phyloP scores from a whole-genome alignment of 2,797 vertebrate species.

The Pipistrellus pipistrellus region DNA sequence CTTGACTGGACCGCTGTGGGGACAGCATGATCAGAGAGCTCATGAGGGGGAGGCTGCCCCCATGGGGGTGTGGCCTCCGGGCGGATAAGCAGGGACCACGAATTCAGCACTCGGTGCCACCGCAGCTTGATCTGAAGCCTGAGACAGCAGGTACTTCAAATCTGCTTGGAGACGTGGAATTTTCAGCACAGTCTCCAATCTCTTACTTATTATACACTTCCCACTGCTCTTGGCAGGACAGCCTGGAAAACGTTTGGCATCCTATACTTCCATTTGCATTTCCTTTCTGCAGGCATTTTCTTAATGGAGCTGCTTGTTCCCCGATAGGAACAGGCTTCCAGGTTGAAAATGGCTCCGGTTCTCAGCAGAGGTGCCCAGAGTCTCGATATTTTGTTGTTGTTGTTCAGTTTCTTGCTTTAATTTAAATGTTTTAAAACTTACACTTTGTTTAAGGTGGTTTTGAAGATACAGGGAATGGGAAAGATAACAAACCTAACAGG shows the following conservation, averaged over 20 bases:
- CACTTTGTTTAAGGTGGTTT: conserved; percentile 29
- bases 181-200: not conserved
- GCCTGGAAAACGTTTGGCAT: conserved; percentile 18
- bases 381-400: not conserved
- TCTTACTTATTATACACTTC: conserved; percentile 53
- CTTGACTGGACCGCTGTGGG: not conserved
- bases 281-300: conserved; percentile 57
- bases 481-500: conserved; percentile 40
- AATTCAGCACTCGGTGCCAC: not conserved
- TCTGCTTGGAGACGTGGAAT: not conserved
- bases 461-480: not conserved
- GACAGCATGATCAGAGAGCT: not conserved
- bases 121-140: not conserved
- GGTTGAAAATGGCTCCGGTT: conserved; percentile 56
- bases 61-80: not conserved
- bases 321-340: conserved; percentile 33
- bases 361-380: not conserved
- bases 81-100: not conserved
- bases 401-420: conserved; percentile 15
- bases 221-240: conserved; percentile 51
- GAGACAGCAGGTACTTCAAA: conserved; percentile 16
- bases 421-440: conserved; percentile 30
- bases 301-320: conserved; percentile 67
- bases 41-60: not conserved
- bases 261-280: conserved; percentile 56